These are phyloP conservation scores for Sciurus vulgaris DNA, from an alignment of 2,797 vertebrate genomes.

Conservation along the genomic window DNA sequence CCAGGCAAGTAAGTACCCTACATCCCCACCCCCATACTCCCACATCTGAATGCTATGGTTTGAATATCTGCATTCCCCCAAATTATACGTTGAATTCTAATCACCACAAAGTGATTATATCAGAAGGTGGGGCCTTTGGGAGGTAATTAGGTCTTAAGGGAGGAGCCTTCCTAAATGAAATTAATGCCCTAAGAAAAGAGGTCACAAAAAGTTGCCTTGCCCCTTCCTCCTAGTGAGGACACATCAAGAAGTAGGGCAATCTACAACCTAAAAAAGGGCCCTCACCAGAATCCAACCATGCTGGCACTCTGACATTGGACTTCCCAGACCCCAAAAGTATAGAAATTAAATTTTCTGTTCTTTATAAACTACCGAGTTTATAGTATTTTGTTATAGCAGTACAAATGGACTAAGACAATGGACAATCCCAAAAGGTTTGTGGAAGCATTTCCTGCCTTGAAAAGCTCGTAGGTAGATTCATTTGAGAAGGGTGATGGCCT, in stretches of 20 bases:
- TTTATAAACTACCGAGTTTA: not conserved
- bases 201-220: not conserved
- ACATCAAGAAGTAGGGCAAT: not conserved
- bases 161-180: not conserved
- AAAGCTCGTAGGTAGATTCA: not conserved
- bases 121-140: not conserved
- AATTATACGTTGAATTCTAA: not conserved
- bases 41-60: not conserved
- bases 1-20: too few relatives aligned
- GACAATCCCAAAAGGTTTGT: not conserved
- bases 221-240: not conserved
- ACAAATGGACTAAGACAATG: not conserved
- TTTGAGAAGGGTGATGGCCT: not conserved
- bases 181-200: not conserved
- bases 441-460: constrained; percentile 13
- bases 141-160: not conserved
- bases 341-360: not conserved
- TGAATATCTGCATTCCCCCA: not conserved
- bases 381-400: not conserved
- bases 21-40: not conserved
- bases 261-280: not conserved
- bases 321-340: not conserved
- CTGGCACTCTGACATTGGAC: not conserved
- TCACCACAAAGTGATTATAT: not conserved
- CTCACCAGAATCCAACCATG: not conserved